A percentile compares a stretch with the other conserved stretches of the same genome.
Evolutionary conservation across 2,888 invertebrate genomes (phyloP).

Genomic region (Apamea sordens): DNA sequence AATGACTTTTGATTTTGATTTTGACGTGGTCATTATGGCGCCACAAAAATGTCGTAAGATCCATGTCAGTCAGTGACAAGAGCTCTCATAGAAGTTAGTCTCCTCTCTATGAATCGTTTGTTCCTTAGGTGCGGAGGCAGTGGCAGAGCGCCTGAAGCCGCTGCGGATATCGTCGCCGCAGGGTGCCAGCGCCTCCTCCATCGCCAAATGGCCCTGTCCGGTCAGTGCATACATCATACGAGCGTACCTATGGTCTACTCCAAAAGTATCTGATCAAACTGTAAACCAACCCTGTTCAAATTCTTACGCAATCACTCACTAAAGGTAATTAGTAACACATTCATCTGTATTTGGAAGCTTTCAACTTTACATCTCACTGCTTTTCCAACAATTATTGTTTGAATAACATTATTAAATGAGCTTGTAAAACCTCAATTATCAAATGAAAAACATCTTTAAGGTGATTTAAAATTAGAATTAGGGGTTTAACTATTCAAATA

Average conservation of each 20-base stretch:
- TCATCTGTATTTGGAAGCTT: background rate
- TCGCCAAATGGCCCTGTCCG: constrained; percentile 90
- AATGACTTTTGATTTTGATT: no score
- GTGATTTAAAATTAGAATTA: no score
- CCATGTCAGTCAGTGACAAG: background rate
- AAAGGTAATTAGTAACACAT: background rate
- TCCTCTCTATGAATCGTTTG: background rate
- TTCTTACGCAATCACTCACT: background rate
- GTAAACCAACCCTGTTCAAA: background rate
- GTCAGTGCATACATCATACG: constrained; percentile 77
- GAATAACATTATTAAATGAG: no score
- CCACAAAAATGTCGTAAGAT: background rate
- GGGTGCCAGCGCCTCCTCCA: constrained; percentile 79
- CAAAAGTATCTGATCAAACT: background rate
- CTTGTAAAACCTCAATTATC: no score
- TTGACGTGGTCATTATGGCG: no score
- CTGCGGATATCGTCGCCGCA: constrained; percentile 85
- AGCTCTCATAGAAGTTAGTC: background rate
- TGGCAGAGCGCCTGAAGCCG: constrained; percentile 83
- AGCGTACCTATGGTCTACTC: background rate
- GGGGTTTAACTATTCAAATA: no score
- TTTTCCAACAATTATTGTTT: no score
- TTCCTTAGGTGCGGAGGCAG: constrained; percentile 78
- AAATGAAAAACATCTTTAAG: no score
- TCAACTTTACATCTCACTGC: background rate